Evolutionary conservation across 1,140 invertebrate genomes (phyloP).

Genomic region (Dendroctonus ponderosae): DNA sequence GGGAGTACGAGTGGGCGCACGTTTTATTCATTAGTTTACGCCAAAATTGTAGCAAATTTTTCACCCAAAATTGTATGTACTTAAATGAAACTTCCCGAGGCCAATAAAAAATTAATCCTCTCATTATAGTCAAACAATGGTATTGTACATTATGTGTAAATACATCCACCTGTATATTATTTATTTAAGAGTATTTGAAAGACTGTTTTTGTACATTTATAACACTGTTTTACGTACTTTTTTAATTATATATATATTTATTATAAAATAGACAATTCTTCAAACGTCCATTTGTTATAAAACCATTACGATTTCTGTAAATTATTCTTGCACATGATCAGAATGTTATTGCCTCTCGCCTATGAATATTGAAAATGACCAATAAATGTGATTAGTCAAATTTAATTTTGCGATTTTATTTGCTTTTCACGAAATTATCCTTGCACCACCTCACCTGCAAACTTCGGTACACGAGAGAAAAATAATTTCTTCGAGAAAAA

Average conservation of each 20-base stretch:
- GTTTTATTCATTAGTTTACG: too few relatives aligned
- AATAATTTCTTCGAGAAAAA: too few relatives aligned
- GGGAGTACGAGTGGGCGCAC: neutral
- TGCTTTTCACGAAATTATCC: neutral
- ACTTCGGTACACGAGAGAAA: too few relatives aligned
- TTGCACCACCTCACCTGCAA: too few relatives aligned
- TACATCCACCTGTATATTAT: constrained; percentile 16
- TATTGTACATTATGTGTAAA: neutral
- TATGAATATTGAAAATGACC: constrained; percentile 1
- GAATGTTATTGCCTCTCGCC: constrained; percentile 11
- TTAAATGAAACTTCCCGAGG: too few relatives aligned
- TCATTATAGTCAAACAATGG: too few relatives aligned
- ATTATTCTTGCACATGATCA: neutral
- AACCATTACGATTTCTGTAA: constrained; percentile 13
- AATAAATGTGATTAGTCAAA: constrained; percentile 22
- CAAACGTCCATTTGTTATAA: constrained; percentile 3
- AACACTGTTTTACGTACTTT: constrained; percentile 12
- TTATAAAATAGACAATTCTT: constrained; percentile 17
- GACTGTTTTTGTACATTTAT: constrained; percentile 25
- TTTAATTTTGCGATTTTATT: neutral
- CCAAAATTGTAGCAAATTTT: too few relatives aligned
- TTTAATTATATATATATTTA: constrained; percentile 20
- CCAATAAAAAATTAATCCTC: too few relatives aligned
- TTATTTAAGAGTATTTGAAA: constrained; percentile 23
- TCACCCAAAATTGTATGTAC: too few relatives aligned